Conservation (phyloP, 2,888 invertebrate genomes). For the Chloroclystis v-ata region DNA sequence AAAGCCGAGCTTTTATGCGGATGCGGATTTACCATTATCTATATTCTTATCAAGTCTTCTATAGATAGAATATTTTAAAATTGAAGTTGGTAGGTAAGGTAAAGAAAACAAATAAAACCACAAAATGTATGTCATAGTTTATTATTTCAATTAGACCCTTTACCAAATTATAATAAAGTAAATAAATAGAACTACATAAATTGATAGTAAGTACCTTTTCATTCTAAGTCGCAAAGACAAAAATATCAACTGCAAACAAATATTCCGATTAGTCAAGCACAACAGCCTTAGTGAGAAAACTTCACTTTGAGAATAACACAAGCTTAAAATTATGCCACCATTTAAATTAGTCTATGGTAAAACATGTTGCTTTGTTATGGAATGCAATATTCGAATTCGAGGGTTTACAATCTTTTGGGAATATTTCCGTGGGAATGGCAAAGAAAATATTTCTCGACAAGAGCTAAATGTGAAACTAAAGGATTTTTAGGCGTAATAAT, state of each 20-base stretch:
- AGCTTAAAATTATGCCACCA: neutral
- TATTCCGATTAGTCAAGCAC: constrained; percentile 60
- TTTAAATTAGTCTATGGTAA: too few species aligned
- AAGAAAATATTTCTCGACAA: too few species aligned
- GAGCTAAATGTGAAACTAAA: too few species aligned
- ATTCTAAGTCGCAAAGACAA: constrained; percentile 54
- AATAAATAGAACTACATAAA: constrained; percentile 76
- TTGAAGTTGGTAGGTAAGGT: too few species aligned
- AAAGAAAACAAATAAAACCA: constrained; percentile 27
- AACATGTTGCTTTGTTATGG: too few species aligned
- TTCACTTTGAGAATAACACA: constrained; percentile 20
- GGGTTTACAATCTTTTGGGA: too few species aligned
- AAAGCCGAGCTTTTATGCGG: too few species aligned
- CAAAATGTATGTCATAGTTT: constrained; percentile 62
- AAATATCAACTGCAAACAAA: constrained; percentile 67
- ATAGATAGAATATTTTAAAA: too few species aligned
- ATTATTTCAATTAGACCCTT: constrained; percentile 77
- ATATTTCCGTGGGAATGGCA: too few species aligned
- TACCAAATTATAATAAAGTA: constrained; percentile 77
- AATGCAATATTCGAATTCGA: neutral
- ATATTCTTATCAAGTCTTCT: too few species aligned
- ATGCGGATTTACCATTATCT: too few species aligned
- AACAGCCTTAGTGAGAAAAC: constrained; percentile 62
- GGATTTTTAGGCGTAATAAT: too few species aligned
- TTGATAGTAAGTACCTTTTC: constrained; percentile 72